Percentiles rank a stretch among this genome's conserved stretches.
phyloP scores from a whole-genome alignment of 1,140 invertebrate genomes.

The Bombus confusus region DNA sequence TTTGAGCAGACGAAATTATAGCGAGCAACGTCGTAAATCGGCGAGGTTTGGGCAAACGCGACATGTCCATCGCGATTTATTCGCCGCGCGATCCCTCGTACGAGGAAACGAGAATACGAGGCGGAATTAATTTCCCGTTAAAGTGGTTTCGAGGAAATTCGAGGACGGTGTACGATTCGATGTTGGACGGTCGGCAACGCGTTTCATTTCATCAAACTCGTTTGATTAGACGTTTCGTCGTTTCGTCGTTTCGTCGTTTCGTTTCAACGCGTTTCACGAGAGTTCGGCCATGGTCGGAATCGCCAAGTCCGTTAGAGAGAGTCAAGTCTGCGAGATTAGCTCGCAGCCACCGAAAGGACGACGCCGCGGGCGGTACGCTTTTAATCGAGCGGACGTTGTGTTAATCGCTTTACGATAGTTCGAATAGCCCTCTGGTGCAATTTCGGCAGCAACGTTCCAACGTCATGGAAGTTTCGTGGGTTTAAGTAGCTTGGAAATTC shows the following conservation, averaged over 20 bases:
- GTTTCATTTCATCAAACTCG: background rate
- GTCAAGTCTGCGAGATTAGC: background rate
- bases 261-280: background rate
- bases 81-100: background rate
- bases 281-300: background rate
- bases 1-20: slow-evolving; percentile 25
- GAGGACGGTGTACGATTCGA: background rate
- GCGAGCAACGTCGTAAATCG: slow-evolving; percentile 9
- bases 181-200: background rate
- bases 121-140: background rate
- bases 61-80: slow-evolving; percentile 16
- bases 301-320: no score
- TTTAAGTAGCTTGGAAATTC: background rate
- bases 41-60: background rate
- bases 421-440: background rate
- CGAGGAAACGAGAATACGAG: background rate
- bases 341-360: background rate
- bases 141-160: background rate
- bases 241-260: background rate
- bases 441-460: background rate
- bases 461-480: background rate
- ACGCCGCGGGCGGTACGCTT: background rate
- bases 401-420: slow-evolving; percentile 35
- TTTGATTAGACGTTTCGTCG: background rate
- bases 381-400: background rate